phyloP scores from a whole-genome alignment of 2,888 invertebrate genomes.

The Parnassius apollo region DNA sequence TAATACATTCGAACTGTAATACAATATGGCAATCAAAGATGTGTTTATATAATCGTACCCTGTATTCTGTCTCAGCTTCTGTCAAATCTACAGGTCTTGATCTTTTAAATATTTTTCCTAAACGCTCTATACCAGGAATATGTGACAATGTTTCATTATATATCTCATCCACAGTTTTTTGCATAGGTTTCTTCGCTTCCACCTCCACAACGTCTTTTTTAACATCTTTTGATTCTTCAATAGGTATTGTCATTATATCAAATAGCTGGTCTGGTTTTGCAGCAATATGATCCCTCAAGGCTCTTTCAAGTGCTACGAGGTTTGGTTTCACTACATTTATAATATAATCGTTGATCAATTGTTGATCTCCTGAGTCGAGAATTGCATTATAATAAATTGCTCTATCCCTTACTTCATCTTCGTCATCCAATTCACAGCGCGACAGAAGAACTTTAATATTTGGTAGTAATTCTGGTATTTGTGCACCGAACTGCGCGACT shows the following conservation, averaged over 20 bases:
- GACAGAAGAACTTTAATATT: slow-evolving; percentile 91
- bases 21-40: slow-evolving; percentile 92
- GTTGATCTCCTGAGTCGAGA: slow-evolving; percentile 85
- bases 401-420: slow-evolving; percentile 98
- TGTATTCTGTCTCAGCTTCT: slow-evolving; percentile 98
- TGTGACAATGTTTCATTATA: slow-evolving; percentile 90
- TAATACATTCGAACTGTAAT: slow-evolving; percentile 97
- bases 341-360: slow-evolving; percentile 89
- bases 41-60: slow-evolving; percentile 95
- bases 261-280: slow-evolving; percentile 88
- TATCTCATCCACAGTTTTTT: slow-evolving; percentile 92
- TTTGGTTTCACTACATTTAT: slow-evolving; percentile 89
- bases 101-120: slow-evolving; percentile 94
- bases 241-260: slow-evolving; percentile 92
- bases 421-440: slow-evolving; percentile 96
- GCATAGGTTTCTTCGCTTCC: slow-evolving; percentile 90
- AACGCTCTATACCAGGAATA: slow-evolving; percentile 91
- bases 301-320: slow-evolving; percentile 92
- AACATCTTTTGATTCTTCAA: slow-evolving; percentile 90
- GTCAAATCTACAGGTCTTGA: slow-evolving; percentile 93
- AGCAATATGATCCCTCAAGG: slow-evolving; percentile 90
- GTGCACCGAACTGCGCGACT: slow-evolving; percentile 98
- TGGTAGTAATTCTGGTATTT: slow-evolving; percentile 84
- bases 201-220: slow-evolving; percentile 87
- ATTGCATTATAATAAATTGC: slow-evolving; percentile 97